Evolutionary conservation across 2,113 vertebrate genomes (phyloP).

Genomic region (Neofelis nebulosa): DNA sequence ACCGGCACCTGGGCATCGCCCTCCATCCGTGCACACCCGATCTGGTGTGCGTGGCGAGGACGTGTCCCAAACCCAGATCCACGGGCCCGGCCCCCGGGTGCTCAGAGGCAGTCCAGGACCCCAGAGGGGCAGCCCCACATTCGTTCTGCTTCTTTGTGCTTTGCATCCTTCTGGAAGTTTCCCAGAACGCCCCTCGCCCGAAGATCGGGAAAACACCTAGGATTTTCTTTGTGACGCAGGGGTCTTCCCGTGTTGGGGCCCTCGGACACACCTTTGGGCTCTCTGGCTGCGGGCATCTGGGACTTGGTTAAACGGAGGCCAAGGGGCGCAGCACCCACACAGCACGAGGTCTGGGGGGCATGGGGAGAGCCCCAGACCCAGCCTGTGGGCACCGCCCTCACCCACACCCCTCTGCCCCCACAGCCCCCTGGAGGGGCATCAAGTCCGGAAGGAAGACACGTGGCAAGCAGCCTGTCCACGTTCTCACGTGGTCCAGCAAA

Average conservation of each 20-base stretch:
- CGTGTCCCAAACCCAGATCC: not conserved
- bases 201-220: not conserved
- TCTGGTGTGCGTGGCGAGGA: fast-evolving
- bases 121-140: too few relatives aligned
- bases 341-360: not conserved
- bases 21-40: fast-evolving
- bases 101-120: not conserved
- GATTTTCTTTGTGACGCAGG: too few relatives aligned
- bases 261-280: not conserved
- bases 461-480: fast-evolving
- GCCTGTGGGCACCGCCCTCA: not conserved
- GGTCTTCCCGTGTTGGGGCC: not conserved
- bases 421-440: fast-evolving
- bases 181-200: fast-evolving
- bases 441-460: fast-evolving
- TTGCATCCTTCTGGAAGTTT: too few relatives aligned
- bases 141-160: fast-evolving
- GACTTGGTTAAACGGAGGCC: too few relatives aligned
- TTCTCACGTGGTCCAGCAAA: fast-evolving
- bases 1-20: fast-evolving
- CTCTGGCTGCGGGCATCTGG: not conserved
- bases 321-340: not conserved
- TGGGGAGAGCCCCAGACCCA: not conserved
- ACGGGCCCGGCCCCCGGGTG: fast-evolving
- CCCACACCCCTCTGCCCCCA: too few relatives aligned